Evolutionary conservation across 2,113 vertebrate genomes (phyloP).

Genomic region (Amblyopsis rosae): DNA sequence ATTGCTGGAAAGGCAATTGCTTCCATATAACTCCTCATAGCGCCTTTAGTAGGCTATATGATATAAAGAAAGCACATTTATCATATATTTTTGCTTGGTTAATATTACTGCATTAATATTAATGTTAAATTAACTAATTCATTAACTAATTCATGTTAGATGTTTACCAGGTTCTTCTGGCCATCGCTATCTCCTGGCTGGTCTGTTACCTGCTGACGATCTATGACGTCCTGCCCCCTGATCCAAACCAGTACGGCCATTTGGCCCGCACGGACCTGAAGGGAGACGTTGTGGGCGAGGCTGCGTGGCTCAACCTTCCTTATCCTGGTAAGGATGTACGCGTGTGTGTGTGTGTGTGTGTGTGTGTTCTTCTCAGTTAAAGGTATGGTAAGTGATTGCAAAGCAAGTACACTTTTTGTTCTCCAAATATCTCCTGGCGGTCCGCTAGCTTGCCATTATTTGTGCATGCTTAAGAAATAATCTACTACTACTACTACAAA

Average conservation of each 20-base stretch:
- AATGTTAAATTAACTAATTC: background rate
- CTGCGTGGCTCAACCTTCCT: conserved; percentile 79
- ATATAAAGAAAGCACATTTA: too few species aligned
- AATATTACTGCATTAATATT: too few species aligned
- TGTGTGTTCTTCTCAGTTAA: background rate
- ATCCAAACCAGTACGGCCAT: conserved; percentile 71
- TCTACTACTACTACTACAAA: too few species aligned
- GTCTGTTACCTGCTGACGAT: conserved; percentile 77
- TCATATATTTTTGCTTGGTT: too few species aligned
- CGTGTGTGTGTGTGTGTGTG: background rate
- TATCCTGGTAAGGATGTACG: conserved; percentile 70
- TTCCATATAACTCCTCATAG: too few species aligned
- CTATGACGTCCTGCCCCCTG: conserved; percentile 72
- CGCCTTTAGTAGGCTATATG: too few species aligned
- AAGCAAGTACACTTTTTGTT: too few species aligned
- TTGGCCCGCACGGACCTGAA: conserved; percentile 76
- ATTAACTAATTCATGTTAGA: background rate
- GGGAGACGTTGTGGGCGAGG: conserved; percentile 69
- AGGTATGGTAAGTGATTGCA: too few species aligned
- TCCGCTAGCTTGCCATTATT: too few species aligned
- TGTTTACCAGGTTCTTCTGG: conserved; percentile 71
- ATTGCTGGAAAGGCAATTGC: too few species aligned
- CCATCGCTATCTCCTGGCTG: conserved; percentile 81
- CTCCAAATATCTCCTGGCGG: too few species aligned
- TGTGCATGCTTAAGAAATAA: too few species aligned